phyloP scores from a whole-genome alignment of 2,888 invertebrate genomes.

The Ditula angustiorana region DNA sequence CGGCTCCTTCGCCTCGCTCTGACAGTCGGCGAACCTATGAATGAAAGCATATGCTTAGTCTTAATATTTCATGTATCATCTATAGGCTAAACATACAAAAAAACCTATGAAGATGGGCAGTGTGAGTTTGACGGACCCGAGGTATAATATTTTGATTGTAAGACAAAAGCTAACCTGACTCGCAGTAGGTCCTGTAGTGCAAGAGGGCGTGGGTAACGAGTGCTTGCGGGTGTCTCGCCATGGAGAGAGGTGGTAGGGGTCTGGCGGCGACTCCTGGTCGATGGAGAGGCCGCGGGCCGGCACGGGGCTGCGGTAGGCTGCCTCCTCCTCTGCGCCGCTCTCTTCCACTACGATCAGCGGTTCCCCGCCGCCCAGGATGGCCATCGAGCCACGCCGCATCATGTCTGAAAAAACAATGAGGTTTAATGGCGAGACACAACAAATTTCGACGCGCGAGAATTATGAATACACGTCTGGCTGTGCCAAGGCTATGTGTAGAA shows the following conservation, averaged over 20 bases:
- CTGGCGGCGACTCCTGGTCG: conserved; percentile 91
- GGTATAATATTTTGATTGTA: not conserved
- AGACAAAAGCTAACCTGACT: conserved; percentile 88
- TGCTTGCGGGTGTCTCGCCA: conserved; percentile 93
- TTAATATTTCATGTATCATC: not conserved
- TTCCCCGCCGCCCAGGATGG: conserved; percentile 87
- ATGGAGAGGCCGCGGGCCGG: conserved; percentile 87
- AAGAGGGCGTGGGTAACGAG: conserved; percentile 93
- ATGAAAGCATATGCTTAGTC: not conserved
- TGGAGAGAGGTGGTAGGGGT: conserved; percentile 93
- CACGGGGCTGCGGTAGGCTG: conserved; percentile 79
- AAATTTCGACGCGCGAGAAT: too few relatives aligned
- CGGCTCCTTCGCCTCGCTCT: conserved; percentile 91
- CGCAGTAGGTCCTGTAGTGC: conserved; percentile 94
- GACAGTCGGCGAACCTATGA: conserved; percentile 90
- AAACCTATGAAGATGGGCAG: too few relatives aligned
- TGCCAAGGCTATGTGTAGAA: too few relatives aligned
- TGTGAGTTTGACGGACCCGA: too few relatives aligned
- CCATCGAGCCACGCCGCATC: conserved; percentile 89
- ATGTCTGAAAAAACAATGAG: conserved; percentile 61
- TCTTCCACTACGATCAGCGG: conserved; percentile 94
- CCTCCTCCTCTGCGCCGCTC: conserved; percentile 88
- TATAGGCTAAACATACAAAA: not conserved
- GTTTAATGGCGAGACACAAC: not conserved
- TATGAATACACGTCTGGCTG: too few relatives aligned